These are phyloP conservation scores for Invenusta paracnida DNA, from an alignment of 2,888 invertebrate genomes.

Conservation along the genomic window DNA sequence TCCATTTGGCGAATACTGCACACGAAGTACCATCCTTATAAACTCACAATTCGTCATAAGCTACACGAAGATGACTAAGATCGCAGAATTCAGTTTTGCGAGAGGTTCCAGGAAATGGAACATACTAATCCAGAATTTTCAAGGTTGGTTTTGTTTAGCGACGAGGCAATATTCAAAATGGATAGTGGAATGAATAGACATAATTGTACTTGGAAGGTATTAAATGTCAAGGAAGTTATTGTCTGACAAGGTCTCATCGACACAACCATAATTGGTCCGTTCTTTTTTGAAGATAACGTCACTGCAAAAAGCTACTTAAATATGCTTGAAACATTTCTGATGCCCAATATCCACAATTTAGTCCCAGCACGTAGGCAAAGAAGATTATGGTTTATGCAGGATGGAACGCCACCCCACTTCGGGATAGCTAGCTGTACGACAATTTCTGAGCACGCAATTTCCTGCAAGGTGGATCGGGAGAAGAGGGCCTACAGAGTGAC, in stretches of 20 bases:
- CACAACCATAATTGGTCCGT: conserved; percentile 12
- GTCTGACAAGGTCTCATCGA: neutral
- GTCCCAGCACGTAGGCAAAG: neutral
- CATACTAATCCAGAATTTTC: neutral
- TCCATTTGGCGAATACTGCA: neutral
- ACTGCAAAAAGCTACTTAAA: conserved; percentile 10
- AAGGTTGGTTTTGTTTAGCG: conserved; percentile 13
- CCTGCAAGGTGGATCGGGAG: neutral
- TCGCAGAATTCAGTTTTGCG: conserved; percentile 12
- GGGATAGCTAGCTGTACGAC: conserved; percentile 10
- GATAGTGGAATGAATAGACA: conserved; percentile 18
- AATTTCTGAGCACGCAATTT: too few species aligned
- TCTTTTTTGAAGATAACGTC: conserved; percentile 22
- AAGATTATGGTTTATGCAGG: conserved; percentile 18
- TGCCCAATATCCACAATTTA: conserved; percentile 18
- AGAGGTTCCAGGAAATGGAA: conserved; percentile 1
- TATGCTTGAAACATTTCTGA: conserved; percentile 25
- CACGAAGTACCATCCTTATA: conserved; percentile 20
- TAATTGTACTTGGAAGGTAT: conserved; percentile 15
- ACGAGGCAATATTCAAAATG: conserved; percentile 18
- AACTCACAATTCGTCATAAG: neutral
- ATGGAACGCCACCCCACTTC: neutral
- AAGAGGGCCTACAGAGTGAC: neutral
- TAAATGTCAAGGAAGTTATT: conserved; percentile 17
- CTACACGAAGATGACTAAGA: conserved; percentile 2